These are phyloP conservation scores for Larimichthys crocea DNA, from an alignment of 2,113 vertebrate genomes.

Conservation along the genomic window DNA sequence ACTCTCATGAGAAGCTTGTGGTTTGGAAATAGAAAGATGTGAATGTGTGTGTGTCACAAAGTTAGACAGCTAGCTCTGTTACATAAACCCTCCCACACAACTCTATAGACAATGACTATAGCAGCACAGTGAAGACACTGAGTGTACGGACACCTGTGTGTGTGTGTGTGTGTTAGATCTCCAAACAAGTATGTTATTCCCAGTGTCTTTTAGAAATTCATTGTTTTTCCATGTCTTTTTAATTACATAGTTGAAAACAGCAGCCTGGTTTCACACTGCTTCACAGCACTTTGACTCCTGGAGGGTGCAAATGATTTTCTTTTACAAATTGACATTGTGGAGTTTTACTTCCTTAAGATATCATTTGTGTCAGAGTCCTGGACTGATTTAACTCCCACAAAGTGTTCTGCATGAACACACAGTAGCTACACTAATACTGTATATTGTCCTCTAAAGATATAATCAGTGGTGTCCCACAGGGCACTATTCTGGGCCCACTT, in stretches of 20 bases:
- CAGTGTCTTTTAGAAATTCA: not conserved
- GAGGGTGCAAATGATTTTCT: conserved; percentile 9
- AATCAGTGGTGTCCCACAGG: conserved; percentile 5
- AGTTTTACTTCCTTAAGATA: not conserved
- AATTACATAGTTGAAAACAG: conserved; percentile 9
- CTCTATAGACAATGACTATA: not conserved
- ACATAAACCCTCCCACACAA: conserved; percentile 62
- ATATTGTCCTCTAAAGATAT: not conserved
- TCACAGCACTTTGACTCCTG: conserved; percentile 7
- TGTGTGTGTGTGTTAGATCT: conserved; percentile 17
- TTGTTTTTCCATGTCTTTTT: conserved; percentile 23
- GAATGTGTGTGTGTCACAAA: conserved; percentile 22
- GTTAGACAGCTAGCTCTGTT: conserved; percentile 50
- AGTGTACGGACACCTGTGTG: conserved; percentile 9
- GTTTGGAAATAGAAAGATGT: conserved; percentile 26
- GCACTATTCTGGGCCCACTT: not conserved
- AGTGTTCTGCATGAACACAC: not conserved
- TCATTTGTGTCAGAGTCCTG: not conserved
- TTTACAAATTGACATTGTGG: not conserved
- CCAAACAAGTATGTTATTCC: conserved; percentile 17
- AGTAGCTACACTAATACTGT: not conserved
- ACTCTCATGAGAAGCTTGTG: conserved; percentile 13
- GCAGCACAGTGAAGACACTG: conserved; percentile 12
- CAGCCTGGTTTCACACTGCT: not conserved
- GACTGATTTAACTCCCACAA: not conserved